A percentile compares a stretch with the other conserved stretches of the same genome.
These are phyloP conservation scores for Aethina tumida DNA, from an alignment of 1,140 invertebrate species.

Conservation along the genomic window DNA sequence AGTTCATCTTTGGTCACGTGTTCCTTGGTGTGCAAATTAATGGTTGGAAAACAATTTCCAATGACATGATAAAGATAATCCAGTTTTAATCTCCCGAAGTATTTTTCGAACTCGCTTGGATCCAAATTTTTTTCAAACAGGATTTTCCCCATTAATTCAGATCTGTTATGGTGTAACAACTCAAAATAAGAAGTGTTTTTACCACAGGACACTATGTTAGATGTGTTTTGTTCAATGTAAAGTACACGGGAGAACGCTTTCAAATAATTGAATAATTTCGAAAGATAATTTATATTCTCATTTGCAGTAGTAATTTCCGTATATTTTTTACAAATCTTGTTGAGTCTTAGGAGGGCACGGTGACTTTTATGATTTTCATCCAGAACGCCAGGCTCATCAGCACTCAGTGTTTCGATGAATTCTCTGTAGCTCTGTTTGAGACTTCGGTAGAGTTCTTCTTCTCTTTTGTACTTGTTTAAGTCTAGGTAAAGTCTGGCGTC, in stretches of 20 bases:
- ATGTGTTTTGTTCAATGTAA: slow-evolving; percentile 35
- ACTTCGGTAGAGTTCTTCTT: slow-evolving; percentile 18
- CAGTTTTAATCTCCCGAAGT: slow-evolving; percentile 43
- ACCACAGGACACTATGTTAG: slow-evolving; percentile 35
- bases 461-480: slow-evolving; percentile 13
- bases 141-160: slow-evolving; percentile 42
- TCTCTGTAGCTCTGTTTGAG: slow-evolving; percentile 17
- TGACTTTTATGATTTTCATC: slow-evolving; percentile 25
- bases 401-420: slow-evolving; percentile 14
- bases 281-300: slow-evolving; percentile 32
- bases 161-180: slow-evolving; percentile 33
- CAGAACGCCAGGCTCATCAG: slow-evolving; percentile 18
- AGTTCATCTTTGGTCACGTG: slow-evolving; percentile 18
- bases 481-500: slow-evolving; percentile 18
- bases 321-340: slow-evolving; percentile 15
- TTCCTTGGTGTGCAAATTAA: slow-evolving; percentile 29
- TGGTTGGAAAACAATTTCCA: slow-evolving; percentile 44
- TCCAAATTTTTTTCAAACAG: slow-evolving; percentile 45
- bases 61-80: slow-evolving; percentile 49
- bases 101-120: slow-evolving; percentile 42
- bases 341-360: slow-evolving; percentile 21
- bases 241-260: slow-evolving; percentile 35
- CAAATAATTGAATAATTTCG: slow-evolving; percentile 37
- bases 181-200: slow-evolving; percentile 29
- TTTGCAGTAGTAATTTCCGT: neutral